Evolutionary conservation across 2,113 vertebrate species (phyloP), one percentile per base, ranked within the genome.

Genomic region (Felis chaus): DNA sequence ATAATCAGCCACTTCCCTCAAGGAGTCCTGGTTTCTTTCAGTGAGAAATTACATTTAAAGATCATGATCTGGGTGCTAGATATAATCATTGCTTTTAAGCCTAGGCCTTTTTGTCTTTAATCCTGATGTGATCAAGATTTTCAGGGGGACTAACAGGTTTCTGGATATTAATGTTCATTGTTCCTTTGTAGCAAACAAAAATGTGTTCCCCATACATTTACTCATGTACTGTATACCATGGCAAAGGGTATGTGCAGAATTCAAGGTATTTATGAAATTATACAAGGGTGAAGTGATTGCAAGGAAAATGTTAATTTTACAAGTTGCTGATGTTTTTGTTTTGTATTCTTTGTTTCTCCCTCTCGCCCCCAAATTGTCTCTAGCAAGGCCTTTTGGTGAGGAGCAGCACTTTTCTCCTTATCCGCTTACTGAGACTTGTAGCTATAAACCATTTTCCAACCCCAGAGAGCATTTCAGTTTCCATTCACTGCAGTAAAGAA

Each of bases 381-480:
- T 94, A 85, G 65, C 39, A n/a, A 83, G 50, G 83, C 33, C n/a
- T 36, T 71, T 74, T 4, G 16, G 1, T 1, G 57, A 45, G 57
- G 57, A 21, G 57, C 16, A 23, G 57, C 15, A 31, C 2, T 45
- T 69, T 29, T 48, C 23, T 13, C 33, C 11, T 53, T 18, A 25
- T 45, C 5, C 4, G 29, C 2, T 73, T 6, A 1, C 81, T 69
- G 48, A 57, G 39, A 79, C 63, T 84, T 96, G 7, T 57, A 89
- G n/a, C 48, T 91, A 50, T 53, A 79, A 91, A 14, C 41, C 63
- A 74, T 87, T 93, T 95, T 96, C 29, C 71, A 95, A 48, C 66
- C 50, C 39, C 84, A 78, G 87, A 95, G 21, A 81, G 36, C 91
- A 14, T 76, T 94, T 29, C 27, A 41, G 19, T 89, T 95, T 91